phyloP scores from a whole-genome alignment of 1,140 invertebrate genomes.

The Trichogramma pretiosum region DNA sequence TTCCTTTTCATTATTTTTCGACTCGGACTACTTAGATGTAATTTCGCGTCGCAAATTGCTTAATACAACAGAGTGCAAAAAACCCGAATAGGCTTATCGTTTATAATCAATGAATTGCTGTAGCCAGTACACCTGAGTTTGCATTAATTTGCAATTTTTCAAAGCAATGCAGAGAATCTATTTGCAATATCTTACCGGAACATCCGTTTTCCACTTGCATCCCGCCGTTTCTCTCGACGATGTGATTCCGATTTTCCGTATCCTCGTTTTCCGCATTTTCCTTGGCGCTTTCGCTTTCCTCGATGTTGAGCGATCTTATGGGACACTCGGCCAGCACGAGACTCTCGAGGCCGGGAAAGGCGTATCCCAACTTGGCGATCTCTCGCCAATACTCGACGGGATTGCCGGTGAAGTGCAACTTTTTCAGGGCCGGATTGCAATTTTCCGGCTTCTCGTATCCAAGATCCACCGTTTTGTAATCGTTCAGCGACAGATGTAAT shows the following conservation, averaged over 20 bases:
- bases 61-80: too few species aligned
- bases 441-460: constrained; percentile 40
- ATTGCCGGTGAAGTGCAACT: constrained; percentile 76
- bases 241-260: constrained; percentile 31
- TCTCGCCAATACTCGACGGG: constrained; percentile 70
- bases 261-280: constrained; percentile 20
- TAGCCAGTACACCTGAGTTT: too few species aligned
- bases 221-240: constrained; percentile 18
- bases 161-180: too few species aligned
- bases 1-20: too few species aligned
- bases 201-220: constrained; percentile 20
- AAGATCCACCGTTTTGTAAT: constrained; percentile 67
- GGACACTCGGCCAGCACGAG: constrained; percentile 81
- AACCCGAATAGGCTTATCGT: too few species aligned
- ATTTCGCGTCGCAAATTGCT: too few species aligned
- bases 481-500: constrained; percentile 80
- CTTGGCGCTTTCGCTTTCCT: constrained; percentile 27
- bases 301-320: constrained; percentile 53
- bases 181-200: too few species aligned
- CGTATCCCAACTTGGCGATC: constrained; percentile 70
- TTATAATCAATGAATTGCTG: too few species aligned
- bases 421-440: constrained; percentile 57
- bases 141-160: too few species aligned
- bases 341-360: constrained; percentile 76
- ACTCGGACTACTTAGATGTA: too few species aligned